phyloP scores from a whole-genome alignment of 2,888 invertebrate genomes.

The Digitonthophagus gazella region DNA sequence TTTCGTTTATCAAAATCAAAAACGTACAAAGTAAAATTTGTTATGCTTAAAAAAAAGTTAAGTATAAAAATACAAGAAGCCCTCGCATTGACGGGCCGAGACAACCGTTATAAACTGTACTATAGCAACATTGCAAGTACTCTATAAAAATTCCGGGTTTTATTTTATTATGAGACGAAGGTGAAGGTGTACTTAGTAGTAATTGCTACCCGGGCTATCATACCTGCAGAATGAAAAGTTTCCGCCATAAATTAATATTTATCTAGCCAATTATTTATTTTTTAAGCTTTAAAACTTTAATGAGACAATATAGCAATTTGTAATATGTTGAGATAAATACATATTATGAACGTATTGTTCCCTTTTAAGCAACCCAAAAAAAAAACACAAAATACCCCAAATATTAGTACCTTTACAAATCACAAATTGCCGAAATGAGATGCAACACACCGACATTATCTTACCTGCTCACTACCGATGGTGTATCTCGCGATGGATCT shows the following conservation, averaged over 20 bases:
- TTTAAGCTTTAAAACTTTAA: neutral
- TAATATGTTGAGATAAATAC: neutral
- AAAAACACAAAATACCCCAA: neutral
- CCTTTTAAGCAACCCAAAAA: neutral
- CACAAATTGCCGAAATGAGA: neutral
- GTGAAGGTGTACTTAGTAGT: slow-evolving; percentile 18
- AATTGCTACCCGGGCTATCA: slow-evolving; percentile 21
- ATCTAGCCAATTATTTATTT: too few relatives aligned
- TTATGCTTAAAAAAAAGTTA: neutral
- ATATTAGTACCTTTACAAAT: neutral
- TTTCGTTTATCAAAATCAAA: too few relatives aligned
- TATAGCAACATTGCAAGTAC: too few relatives aligned
- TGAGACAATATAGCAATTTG: neutral
- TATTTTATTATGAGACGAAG: neutral
- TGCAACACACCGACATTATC: slow-evolving; percentile 1
- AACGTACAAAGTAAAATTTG: too few relatives aligned
- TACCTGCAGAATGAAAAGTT: slow-evolving; percentile 19
- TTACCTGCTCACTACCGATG: slow-evolving; percentile 75
- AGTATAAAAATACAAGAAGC: neutral
- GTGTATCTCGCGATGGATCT: slow-evolving; percentile 72
- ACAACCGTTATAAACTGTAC: too few relatives aligned
- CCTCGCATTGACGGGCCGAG: neutral
- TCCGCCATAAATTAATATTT: neutral
- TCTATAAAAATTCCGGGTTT: too few relatives aligned
- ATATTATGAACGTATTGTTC: neutral